A percentile compares a stretch with the other conserved stretches of the same genome.
Conservation (phyloP, 2,113 vertebrate genomes). For the Heliornis fulica region DNA sequence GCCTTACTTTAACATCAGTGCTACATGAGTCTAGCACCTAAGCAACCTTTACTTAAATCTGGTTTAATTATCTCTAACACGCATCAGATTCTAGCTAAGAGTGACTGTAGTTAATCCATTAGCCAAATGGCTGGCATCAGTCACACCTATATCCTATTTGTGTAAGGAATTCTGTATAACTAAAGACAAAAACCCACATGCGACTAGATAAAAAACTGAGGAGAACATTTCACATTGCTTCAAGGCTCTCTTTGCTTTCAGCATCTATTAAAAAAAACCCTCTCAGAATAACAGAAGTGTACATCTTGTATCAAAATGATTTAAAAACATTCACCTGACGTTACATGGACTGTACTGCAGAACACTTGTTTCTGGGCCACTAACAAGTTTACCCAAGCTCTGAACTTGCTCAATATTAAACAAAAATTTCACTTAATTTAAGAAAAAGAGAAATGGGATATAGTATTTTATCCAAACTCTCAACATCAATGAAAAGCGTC, state of each 20-base stretch:
- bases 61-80: neutral
- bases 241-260: neutral
- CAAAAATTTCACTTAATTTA: neutral
- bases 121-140: neutral
- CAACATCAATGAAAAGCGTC: neutral
- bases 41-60: neutral
- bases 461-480: neutral
- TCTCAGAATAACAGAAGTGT: neutral
- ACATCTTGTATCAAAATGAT: neutral
- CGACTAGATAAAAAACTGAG: neutral
- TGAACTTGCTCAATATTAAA: neutral
- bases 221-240: neutral
- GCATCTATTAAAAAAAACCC: neutral
- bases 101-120: neutral
- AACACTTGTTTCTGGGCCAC: neutral
- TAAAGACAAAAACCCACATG: neutral
- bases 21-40: neutral
- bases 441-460: neutral
- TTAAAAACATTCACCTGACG: neutral
- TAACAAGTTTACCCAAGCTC: neutral
- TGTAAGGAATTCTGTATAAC: neutral
- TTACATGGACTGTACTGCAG: neutral
- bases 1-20: neutral
- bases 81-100: neutral
- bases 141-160: neutral